phyloP scores from a whole-genome alignment of 2,888 invertebrate genomes.

The Nomada hirtipes region DNA sequence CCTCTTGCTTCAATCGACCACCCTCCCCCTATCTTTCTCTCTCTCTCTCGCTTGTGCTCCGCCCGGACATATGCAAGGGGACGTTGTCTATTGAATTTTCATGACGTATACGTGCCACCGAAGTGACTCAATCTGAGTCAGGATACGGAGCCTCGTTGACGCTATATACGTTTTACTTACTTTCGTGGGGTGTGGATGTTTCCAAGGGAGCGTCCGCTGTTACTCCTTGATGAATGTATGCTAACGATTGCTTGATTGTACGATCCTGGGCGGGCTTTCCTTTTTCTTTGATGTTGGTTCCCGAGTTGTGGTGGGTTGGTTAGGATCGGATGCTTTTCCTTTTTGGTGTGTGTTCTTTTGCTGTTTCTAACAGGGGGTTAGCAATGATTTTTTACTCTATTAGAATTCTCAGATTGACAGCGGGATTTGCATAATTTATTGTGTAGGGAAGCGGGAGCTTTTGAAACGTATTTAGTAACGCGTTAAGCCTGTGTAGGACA shows the following conservation, averaged over 20 bases:
- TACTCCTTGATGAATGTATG: constrained; percentile 20
- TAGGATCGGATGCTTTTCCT: neutral
- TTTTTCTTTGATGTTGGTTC: constrained; percentile 13
- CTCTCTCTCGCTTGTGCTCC: constrained; percentile 1
- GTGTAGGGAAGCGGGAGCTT: neutral
- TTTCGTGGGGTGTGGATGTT: constrained; percentile 1
- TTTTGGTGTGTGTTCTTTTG: neutral
- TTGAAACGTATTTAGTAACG: neutral
- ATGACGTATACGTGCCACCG: constrained; percentile 69
- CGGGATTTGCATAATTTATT: neutral
- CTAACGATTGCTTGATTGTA: constrained; percentile 33
- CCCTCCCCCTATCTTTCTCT: constrained; percentile 5
- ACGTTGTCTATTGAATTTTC: constrained; percentile 76
- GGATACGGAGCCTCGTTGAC: constrained; percentile 53
- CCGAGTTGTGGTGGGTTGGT: neutral
- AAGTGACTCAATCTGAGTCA: constrained; percentile 73
- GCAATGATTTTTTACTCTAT: neutral
- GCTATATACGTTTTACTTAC: constrained; percentile 45
- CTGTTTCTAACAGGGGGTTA: neutral
- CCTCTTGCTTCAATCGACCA: neutral
- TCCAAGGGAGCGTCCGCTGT: neutral
- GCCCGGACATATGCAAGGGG: constrained; percentile 65
- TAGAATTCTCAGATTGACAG: neutral
- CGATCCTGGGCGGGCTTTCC: neutral
- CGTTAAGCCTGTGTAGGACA: neutral